A percentile compares a stretch with the other conserved stretches of the same genome.
Conservation (phyloP, 2,113 vertebrate species). For the Podiceps cristatus region DNA sequence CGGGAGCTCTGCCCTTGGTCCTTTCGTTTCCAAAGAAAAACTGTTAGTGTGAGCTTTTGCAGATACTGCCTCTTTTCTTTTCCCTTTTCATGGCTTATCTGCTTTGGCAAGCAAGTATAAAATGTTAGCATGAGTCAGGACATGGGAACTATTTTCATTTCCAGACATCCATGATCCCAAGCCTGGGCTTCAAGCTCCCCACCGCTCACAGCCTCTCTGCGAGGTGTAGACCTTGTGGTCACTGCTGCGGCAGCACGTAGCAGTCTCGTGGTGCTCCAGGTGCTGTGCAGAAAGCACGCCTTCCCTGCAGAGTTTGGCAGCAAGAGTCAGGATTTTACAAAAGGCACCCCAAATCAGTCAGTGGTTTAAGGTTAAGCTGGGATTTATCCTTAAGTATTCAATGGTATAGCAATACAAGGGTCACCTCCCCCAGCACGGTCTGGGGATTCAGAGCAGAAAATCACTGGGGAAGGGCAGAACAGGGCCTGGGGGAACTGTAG, state of each 20-base stretch:
- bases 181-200: background rate
- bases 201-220: background rate
- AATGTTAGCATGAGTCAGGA: background rate
- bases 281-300: background rate
- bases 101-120: background rate
- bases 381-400: background rate
- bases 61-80: background rate
- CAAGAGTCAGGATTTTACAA: background rate
- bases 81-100: background rate
- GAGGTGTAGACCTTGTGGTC: background rate
- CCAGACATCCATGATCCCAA: background rate
- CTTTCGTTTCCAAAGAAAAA: background rate
- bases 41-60: background rate
- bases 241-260: background rate
- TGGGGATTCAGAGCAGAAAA: background rate
- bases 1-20: background rate
- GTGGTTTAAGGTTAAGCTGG: background rate
- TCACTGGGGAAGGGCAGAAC: background rate
- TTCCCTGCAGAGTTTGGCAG: background rate
- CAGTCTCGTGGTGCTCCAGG: background rate
- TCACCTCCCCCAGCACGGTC: background rate
- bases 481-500: background rate
- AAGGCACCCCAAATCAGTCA: background rate
- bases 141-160: background rate
- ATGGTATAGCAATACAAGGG: background rate